Percentiles rank a stretch among this genome's conserved stretches.
Evolutionary conservation across 2,113 vertebrate genomes (phyloP).

Genomic region (Erythrocercus mccallii): DNA sequence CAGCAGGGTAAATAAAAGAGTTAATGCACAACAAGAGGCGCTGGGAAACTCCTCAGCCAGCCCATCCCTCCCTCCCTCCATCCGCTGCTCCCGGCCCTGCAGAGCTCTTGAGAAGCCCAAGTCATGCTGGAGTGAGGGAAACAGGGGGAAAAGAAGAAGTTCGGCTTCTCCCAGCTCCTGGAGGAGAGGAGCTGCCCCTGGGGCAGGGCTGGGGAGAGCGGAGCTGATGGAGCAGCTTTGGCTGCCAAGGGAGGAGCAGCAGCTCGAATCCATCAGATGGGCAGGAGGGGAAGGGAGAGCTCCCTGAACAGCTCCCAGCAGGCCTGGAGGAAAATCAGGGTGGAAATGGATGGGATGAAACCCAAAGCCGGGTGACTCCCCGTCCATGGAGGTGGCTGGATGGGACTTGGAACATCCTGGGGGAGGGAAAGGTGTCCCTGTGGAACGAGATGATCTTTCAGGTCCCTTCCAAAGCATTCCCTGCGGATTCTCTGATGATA

Average conservation of each 20-base stretch:
- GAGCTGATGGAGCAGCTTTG: rapidly evolving
- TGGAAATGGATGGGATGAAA: not conserved
- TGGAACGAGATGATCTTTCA: not conserved
- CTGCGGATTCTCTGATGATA: not conserved
- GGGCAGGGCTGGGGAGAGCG: rapidly evolving
- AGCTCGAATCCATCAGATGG: not conserved
- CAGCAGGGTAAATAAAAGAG: not conserved
- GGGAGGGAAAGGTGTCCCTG: not conserved
- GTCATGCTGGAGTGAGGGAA: rapidly evolving
- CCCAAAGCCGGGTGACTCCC: not conserved
- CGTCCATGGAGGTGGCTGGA: not conserved
- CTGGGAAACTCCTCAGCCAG: not conserved
- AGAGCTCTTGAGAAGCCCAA: rapidly evolving
- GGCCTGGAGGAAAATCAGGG: not conserved
- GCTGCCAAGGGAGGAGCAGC: not conserved
- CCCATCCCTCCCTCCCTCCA: not conserved
- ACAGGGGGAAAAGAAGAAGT: not conserved
- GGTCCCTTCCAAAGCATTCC: not conserved
- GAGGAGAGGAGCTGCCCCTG: not conserved
- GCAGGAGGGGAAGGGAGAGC: rapidly evolving
- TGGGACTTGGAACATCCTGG: not conserved
- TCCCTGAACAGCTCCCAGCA: not conserved
- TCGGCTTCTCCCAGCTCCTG: not conserved
- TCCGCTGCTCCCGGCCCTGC: not conserved
- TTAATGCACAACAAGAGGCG: rapidly evolving